A percentile compares a stretch with the other conserved stretches of the same genome.
Evolutionary conservation across 2,888 invertebrate species (phyloP).

Genomic region (Busseola fusca): DNA sequence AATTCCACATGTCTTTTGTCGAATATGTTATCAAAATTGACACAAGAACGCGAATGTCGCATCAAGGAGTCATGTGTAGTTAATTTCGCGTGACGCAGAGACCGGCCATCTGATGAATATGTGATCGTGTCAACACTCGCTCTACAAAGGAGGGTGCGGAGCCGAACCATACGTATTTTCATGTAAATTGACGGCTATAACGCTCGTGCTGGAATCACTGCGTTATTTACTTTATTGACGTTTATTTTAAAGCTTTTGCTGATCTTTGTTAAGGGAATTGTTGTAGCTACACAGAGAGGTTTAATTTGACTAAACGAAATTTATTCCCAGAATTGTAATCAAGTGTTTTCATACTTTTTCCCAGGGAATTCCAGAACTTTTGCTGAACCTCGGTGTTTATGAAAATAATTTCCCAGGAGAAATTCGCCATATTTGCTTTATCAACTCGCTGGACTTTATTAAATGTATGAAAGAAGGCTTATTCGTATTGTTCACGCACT

Average conservation of each 20-base stretch:
- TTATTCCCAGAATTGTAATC: background rate
- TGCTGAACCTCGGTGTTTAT: constrained; percentile 22
- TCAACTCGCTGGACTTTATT: constrained; percentile 26
- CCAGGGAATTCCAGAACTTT: background rate
- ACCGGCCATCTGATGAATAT: constrained; percentile 72
- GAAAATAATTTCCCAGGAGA: constrained; percentile 48
- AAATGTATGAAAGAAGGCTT: constrained; percentile 27
- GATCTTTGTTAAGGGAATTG: background rate
- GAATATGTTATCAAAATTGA: constrained; percentile 47
- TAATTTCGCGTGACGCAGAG: constrained; percentile 68
- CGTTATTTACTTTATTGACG: constrained; percentile 27
- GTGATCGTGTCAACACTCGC: constrained; percentile 69
- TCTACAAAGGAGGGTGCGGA: constrained; percentile 63
- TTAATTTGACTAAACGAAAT: constrained; percentile 1
- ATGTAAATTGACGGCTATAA: constrained; percentile 64
- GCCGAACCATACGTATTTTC: constrained; percentile 63
- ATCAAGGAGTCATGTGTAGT: constrained; percentile 63
- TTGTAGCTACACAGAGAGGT: background rate
- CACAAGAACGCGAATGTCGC: constrained; percentile 55
- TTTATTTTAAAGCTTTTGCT: constrained; percentile 12
- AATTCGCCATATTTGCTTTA: constrained; percentile 32
- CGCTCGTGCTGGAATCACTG: constrained; percentile 31
- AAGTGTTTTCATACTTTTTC: constrained; percentile 7
- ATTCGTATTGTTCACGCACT: constrained; percentile 35
- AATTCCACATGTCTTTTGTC: constrained; percentile 18